A percentile compares a stretch with the other conserved stretches of the same genome.
phyloP scores from a whole-genome alignment of 2,797 vertebrate genomes.

The Ctenosaura bakeri region DNA sequence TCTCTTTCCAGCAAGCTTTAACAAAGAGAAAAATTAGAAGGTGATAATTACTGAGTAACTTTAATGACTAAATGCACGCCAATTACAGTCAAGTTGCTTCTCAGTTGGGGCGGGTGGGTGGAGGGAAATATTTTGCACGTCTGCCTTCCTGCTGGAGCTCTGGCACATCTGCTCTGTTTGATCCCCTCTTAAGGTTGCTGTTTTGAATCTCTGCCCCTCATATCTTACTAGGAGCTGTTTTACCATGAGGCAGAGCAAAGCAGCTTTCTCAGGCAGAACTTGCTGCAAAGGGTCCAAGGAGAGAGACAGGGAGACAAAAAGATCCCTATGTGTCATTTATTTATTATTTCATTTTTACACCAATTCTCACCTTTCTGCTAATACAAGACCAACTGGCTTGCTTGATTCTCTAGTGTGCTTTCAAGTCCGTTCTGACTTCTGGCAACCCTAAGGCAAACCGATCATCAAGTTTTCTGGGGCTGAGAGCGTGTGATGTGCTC shows the following conservation, averaged over 20 bases:
- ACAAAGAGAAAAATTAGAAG: conserved; percentile 40
- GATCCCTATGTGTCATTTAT: no score
- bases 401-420: no score
- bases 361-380: not conserved
- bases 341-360: no score
- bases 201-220: not conserved
- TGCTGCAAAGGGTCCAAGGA: not conserved
- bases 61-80: conserved; percentile 52
- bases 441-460: no score
- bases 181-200: fast-evolving
- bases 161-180: fast-evolving
- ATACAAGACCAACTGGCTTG: no score
- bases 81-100: conserved; percentile 24
- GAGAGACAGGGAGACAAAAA: no score
- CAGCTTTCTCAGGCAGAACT: not conserved
- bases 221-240: not conserved
- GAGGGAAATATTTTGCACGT: not conserved
- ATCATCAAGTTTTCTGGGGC: no score
- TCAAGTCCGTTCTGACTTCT: no score
- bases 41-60: conserved; percentile 45
- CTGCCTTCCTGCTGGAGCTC: not conserved
- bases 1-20: not conserved
- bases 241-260: not conserved
- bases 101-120: not conserved
- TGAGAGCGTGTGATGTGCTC: no score